phyloP scores from a whole-genome alignment of 30 jellyfish, hydroid and myxozoan species.

The Aurelia coerulea region DNA sequence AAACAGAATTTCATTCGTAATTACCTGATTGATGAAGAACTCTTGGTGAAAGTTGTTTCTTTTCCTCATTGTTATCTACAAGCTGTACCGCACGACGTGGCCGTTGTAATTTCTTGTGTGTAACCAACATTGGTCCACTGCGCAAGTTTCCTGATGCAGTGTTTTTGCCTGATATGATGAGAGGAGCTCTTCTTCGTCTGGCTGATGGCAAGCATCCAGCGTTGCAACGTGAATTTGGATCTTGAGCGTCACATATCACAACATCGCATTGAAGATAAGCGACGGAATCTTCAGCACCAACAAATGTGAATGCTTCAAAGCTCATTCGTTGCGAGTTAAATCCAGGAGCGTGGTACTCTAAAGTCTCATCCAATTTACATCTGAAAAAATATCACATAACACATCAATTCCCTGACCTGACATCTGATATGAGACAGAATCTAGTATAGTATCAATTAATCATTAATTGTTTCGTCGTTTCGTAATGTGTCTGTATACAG shows the following conservation, averaged over 20 bases:
- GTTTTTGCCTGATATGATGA: slow-evolving; percentile 22
- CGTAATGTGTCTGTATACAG: no score
- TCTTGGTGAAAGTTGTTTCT: slow-evolving; percentile 23
- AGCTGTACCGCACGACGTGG: slow-evolving; percentile 58
- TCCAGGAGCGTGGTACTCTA: slow-evolving; percentile 58
- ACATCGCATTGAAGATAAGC: slow-evolving; percentile 91
- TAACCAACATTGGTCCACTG: slow-evolving; percentile 56
- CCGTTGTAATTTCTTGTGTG: slow-evolving; percentile 36
- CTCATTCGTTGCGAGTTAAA: slow-evolving; percentile 80
- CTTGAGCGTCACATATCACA: slow-evolving; percentile 74
- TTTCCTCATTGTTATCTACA: background rate
- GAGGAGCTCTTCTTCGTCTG: slow-evolving; percentile 63
- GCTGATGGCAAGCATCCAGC: slow-evolving; percentile 65
- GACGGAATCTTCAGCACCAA: slow-evolving; percentile 85
- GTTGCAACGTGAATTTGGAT: slow-evolving; percentile 64
- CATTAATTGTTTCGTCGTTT: no score
- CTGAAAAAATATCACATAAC: slow-evolving; percentile 25
- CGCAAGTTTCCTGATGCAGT: slow-evolving; percentile 27
- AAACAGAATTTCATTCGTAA: background rate
- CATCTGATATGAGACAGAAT: no score
- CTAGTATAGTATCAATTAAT: no score
- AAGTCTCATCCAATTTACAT: slow-evolving; percentile 75
- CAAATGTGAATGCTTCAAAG: slow-evolving; percentile 86
- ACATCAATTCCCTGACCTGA: background rate
- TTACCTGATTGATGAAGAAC: slow-evolving; percentile 38